Percentiles rank a stretch among this genome's conserved stretches.
Evolutionary conservation across 1,140 invertebrate genomes (phyloP).

Genomic region (Drosophila biarmipes): DNA sequence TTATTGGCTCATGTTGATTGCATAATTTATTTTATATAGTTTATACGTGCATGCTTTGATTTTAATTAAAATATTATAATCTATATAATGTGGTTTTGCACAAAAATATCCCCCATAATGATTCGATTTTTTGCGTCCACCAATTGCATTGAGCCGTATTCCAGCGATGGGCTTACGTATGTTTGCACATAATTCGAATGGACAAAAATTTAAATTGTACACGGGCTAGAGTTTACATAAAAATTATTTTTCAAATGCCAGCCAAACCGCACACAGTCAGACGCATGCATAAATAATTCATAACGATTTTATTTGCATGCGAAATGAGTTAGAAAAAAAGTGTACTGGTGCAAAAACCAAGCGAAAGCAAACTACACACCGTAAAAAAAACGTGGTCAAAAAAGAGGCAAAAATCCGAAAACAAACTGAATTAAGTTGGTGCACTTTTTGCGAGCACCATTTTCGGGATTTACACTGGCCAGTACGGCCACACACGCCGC

Average conservation of each 20-base stretch:
- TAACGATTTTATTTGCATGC: constrained; percentile 79
- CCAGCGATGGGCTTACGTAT: constrained; percentile 35
- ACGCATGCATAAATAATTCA: constrained; percentile 79
- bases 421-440: constrained; percentile 73
- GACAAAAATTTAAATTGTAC: constrained; percentile 63
- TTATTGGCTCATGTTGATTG: constrained; percentile 53
- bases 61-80: constrained; percentile 66
- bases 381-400: constrained; percentile 24
- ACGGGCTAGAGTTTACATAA: constrained; percentile 50
- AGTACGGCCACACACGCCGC: constrained; percentile 45
- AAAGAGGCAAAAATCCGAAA: constrained; percentile 45
- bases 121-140: constrained; percentile 13
- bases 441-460: constrained; percentile 49
- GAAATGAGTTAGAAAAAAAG: constrained; percentile 74
- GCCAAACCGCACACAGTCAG: constrained; percentile 65
- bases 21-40: constrained; percentile 32
- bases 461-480: constrained; percentile 48
- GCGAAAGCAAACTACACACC: constrained; percentile 26
- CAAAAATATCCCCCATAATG: constrained; percentile 48
- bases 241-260: constrained; percentile 65
- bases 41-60: constrained; percentile 35
- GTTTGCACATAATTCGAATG: constrained; percentile 66
- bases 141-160: constrained; percentile 11
- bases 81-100: constrained; percentile 66
- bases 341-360: constrained; percentile 3